Percentiles rank a stretch among this genome's conserved stretches.
Conservation (phyloP, 2,888 invertebrate species). For the Diaperis boleti region DNA sequence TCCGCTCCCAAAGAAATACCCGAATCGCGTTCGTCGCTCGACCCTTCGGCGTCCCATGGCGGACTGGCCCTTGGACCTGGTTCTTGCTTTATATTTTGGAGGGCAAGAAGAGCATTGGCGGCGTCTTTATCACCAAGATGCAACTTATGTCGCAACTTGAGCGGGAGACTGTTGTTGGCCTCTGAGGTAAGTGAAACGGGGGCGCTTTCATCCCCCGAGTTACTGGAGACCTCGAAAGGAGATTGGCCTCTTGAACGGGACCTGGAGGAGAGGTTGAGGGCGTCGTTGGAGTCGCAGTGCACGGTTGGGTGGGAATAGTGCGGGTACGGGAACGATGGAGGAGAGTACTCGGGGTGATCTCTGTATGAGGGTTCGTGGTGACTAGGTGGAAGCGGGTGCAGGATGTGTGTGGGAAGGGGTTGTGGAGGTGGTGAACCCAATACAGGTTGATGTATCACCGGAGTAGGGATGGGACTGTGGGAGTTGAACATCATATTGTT, state of each 20-base stretch:
- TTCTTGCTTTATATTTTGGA: conserved; percentile 89
- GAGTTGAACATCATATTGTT: conserved; percentile 70
- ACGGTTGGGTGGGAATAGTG: conserved; percentile 63
- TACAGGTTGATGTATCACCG: conserved; percentile 73
- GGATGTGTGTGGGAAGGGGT: conserved; percentile 66
- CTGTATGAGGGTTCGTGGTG: conserved; percentile 68
- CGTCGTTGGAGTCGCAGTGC: conserved; percentile 71
- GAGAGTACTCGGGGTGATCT: conserved; percentile 66
- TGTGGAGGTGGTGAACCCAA: conserved; percentile 68
- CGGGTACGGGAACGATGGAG: conserved; percentile 48
- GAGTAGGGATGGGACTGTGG: conserved; percentile 71
- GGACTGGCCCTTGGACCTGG: conserved; percentile 84
- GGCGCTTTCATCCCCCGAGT: conserved; percentile 73
- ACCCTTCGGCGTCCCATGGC: conserved; percentile 90
- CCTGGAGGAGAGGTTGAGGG: conserved; percentile 78
- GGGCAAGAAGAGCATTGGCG: conserved; percentile 81
- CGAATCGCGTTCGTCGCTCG: conserved; percentile 90
- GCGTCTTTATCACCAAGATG: conserved; percentile 92
- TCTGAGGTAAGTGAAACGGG: conserved; percentile 67
- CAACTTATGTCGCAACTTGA: conserved; percentile 92
- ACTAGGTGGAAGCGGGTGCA: conserved; percentile 58
- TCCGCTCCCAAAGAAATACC: conserved; percentile 87
- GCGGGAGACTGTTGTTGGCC: conserved; percentile 84
- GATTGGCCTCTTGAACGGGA: conserved; percentile 69
- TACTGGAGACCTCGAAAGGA: conserved; percentile 85